These are phyloP conservation scores for Adoxophyes honmai DNA, from an alignment of 1,140 invertebrate species.

Conservation along the genomic window DNA sequence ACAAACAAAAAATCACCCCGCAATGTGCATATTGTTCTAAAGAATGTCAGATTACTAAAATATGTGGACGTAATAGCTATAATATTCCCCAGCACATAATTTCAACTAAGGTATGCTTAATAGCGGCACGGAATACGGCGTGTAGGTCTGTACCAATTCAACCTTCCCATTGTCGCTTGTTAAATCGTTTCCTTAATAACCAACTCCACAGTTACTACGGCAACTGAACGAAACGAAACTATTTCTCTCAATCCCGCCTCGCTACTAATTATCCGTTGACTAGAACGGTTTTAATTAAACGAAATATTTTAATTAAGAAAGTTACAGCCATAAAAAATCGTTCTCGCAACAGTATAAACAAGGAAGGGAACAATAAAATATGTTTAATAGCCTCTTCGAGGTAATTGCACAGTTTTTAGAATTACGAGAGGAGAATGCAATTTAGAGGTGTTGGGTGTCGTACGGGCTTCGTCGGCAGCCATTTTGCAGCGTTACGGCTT, in stretches of 20 bases:
- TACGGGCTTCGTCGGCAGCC: conserved; percentile 13
- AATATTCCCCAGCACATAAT: no score
- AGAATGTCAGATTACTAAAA: no score
- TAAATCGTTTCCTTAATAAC: background rate
- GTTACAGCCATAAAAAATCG: conserved; percentile 51
- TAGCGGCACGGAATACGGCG: no score
- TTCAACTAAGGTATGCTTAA: no score
- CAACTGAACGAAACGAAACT: conserved; percentile 13
- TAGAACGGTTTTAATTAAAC: conserved; percentile 43
- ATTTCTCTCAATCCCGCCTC: background rate
- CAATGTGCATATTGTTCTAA: no score
- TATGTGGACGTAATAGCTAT: no score
- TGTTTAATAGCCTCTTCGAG: conserved; percentile 41
- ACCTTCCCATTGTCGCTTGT: background rate
- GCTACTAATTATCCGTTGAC: conserved; percentile 31
- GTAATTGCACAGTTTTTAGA: conserved; percentile 44
- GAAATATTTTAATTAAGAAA: conserved; percentile 50
- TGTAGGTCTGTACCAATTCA: background rate
- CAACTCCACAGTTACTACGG: background rate
- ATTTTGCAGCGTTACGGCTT: background rate
- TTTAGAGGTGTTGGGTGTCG: conserved; percentile 28
- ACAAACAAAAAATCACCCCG: no score
- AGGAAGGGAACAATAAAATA: conserved; percentile 52
- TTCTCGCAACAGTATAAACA: conserved; percentile 38
- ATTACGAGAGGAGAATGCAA: conserved; percentile 45